Conservation (phyloP, 2,113 vertebrate species). For the Calonectris borealis region DNA sequence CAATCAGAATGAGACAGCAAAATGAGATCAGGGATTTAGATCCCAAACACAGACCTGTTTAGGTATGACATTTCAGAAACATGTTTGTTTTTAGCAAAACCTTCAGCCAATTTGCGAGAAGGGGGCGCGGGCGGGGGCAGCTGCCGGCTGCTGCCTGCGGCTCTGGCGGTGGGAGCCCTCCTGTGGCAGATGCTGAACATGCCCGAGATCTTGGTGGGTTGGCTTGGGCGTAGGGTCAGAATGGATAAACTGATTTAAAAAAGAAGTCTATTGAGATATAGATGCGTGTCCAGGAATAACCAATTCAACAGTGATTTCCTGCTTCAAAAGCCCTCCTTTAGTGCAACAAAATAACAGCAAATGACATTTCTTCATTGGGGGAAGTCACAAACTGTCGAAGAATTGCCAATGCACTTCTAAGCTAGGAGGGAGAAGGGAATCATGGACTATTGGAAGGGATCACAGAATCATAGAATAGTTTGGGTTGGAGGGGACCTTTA, state of each 20-base stretch:
- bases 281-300: not conserved
- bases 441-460: not conserved
- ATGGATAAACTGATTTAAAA: not conserved
- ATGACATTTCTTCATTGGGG: not conserved
- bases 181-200: not conserved
- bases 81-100: not conserved
- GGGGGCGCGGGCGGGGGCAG: not conserved
- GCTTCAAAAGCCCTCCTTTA: not conserved
- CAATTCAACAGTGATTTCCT: not conserved
- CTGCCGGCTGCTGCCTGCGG: not conserved
- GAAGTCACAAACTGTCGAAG: fast-evolving
- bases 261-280: not conserved
- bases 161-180: not conserved
- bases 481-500: too few relatives aligned
- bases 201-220: not conserved
- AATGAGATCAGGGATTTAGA: not conserved
- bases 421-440: not conserved
- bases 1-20: not conserved
- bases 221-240: not conserved
- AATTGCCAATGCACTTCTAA: not conserved
- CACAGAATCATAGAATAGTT: too few relatives aligned
- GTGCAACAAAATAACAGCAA: not conserved
- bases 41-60: not conserved
- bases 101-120: not conserved
- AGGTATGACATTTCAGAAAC: not conserved